Base-by-base conservation (phyloP, 2,113 vertebrate genomes). In the Cottus gobio region DNA sequence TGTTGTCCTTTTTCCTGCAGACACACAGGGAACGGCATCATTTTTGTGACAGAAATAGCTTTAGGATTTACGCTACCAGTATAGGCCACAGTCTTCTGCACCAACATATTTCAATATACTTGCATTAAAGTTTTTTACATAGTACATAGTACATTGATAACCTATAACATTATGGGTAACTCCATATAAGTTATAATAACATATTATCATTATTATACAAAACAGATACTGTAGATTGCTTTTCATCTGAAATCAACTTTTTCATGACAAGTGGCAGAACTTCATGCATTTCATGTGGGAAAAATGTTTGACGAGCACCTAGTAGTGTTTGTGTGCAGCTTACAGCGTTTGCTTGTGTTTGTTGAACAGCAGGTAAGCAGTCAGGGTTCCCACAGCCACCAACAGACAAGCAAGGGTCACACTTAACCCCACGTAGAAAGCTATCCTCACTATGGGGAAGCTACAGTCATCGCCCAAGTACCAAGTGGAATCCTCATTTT, bases 351-450 rank as follows among this genome's bases (percentile, higher is more conserved):
- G 64, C 24, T 76, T 84, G 22, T 5, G 65, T 61, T 79, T 86
- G 71, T 42, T 86, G 31, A 69, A 4, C 18, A 72, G 11, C 15
- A 57, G 0, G 12, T 57, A 73, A 28, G 71, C 11, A 30, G 58
- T 70, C 63, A 89, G 52, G 6, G 6, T 62, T 36, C 4, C 84
- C 58, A 89, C 28, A 13, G 39, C 28, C 63, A 66, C 30, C 2
- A 86, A 16, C 13, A 89, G 50, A 8, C 31, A 48, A 7, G 4
- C 6, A 44, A 84, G 46, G 44, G 81, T 76, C 18, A 24, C 36
- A 61, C 75, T 76, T 5, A 89, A 22, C 6, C 87, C 87, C 15
- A 16, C 37, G 5, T 61, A 78, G 31, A 89, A 84, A 16, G 62
- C 34, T 10, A 4, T 77, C 52, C 0, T 72, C 13, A 57, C 11